These are phyloP conservation scores for Noctuana brunneofusca DNA, from an alignment of 2,888 invertebrate genomes.

Conservation along the genomic window DNA sequence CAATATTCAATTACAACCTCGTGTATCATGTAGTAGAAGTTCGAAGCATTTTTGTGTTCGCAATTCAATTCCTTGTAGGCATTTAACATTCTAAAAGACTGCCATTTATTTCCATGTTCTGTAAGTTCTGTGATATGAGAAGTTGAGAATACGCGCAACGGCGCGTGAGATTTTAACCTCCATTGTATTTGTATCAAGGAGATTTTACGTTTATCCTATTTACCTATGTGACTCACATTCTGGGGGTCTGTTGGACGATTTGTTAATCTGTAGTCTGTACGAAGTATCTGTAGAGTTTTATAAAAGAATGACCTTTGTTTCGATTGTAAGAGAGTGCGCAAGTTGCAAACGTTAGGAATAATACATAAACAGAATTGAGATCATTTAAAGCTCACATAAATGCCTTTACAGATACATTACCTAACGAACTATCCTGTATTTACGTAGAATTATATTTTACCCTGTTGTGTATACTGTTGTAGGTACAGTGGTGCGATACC, in stretches of 20 bases:
- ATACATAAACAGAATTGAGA: no score
- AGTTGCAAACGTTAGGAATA: no score
- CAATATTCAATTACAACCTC: background rate
- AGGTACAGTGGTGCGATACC: conserved; percentile 7
- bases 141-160: conserved; percentile 43
- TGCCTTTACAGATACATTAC: no score
- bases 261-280: no score
- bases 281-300: background rate
- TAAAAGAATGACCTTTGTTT: background rate
- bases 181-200: conserved; percentile 10
- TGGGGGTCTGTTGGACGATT: background rate
- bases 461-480: conserved; percentile 12
- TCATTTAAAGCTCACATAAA: no score
- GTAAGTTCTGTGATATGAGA: conserved; percentile 58
- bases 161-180: background rate
- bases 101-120: conserved; percentile 48
- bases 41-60: background rate
- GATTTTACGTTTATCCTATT: conserved; percentile 11
- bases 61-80: conserved; percentile 18
- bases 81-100: conserved; percentile 49
- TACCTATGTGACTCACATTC: background rate
- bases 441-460: background rate
- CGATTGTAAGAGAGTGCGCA: no score
- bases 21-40: background rate
- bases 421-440: no score